These are phyloP conservation scores for Ctenopoma multispine DNA, from an alignment of 2,797 vertebrate species.

Conservation along the genomic window DNA sequence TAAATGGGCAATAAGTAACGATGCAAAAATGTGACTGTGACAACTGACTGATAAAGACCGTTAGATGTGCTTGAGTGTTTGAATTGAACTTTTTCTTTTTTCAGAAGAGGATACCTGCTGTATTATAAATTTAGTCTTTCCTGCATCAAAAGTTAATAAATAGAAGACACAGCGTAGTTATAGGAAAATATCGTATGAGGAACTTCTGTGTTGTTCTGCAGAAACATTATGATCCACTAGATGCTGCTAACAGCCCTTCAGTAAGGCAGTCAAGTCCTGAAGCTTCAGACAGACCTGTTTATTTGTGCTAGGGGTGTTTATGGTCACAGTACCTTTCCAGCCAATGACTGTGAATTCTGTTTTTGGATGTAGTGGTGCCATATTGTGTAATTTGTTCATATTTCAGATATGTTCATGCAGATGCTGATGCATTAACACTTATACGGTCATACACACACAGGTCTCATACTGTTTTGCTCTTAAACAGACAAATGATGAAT, in stretches of 20 bases:
- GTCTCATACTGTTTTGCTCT: neutral
- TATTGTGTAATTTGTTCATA: slow-evolving; percentile 4
- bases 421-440: neutral
- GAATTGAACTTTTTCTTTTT: no score
- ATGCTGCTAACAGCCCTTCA: slow-evolving; percentile 33
- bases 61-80: neutral
- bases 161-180: neutral
- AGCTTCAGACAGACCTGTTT: slow-evolving; percentile 7
- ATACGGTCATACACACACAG: neutral
- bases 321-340: slow-evolving; percentile 24
- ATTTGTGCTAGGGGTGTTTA: slow-evolving; percentile 27
- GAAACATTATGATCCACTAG: slow-evolving; percentile 51
- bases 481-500: neutral
- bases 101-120: neutral
- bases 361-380: slow-evolving; percentile 29
- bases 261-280: neutral
- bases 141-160: neutral
- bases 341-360: slow-evolving; percentile 41
- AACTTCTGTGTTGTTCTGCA: slow-evolving; percentile 12
- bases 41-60: neutral
- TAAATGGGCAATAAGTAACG: neutral
- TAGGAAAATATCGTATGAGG: neutral
- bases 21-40: neutral
- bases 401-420: neutral
- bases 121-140: neutral